Evolutionary conservation across 1,140 invertebrate genomes (phyloP), one percentile per base, ranked within the genome.

Genomic region (Zaprionus capensis): DNA sequence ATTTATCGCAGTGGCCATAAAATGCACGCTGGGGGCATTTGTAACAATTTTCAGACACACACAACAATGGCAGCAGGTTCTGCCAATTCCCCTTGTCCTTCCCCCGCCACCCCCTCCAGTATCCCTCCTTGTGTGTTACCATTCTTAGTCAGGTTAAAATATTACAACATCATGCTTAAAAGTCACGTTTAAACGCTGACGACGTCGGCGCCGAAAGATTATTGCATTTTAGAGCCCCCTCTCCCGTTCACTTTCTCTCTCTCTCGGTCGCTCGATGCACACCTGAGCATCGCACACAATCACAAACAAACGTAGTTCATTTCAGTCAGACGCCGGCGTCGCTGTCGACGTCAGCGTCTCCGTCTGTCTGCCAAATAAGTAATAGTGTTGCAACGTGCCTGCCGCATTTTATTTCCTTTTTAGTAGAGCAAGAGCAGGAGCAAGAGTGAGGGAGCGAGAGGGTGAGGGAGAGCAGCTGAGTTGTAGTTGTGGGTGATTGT

Each of bases 111-210:
- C 38, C 28, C 26, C 14, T n/a, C 38, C 17, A 4, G 15, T 3
- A 24, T 9, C 3, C 34, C 15, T 31, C 20, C 41, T n/a, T 44
- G n/a, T 46, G 66, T 57, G 63, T 20, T 66, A 49, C 15, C 51
- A 73, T 84, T 90, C 85, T 88, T 88, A 88, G 85, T 85, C 85
- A 84, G 74, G 85, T 88, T 88, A 88, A 88, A 88, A 88, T 88
- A 88, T 88, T 88, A 88, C 85, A 88, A 88, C 85, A 88, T 88
- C 85, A 88, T 88, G 85, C 85, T 88, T 90, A 88, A 88, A 88
- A 88, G 85, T 88, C 85, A 88, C 85, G 85, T 88, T 88, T 88
- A 88, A 88, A 90, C 85, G 85, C 76, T 90, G 85, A 90, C 85
- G 85, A 88, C 85, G 85, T 81, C 81, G 86, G 81, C 85, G 85